These are phyloP conservation scores for Adelosebastes latens DNA, from an alignment of 2,797 vertebrate genomes.

Conservation along the genomic window DNA sequence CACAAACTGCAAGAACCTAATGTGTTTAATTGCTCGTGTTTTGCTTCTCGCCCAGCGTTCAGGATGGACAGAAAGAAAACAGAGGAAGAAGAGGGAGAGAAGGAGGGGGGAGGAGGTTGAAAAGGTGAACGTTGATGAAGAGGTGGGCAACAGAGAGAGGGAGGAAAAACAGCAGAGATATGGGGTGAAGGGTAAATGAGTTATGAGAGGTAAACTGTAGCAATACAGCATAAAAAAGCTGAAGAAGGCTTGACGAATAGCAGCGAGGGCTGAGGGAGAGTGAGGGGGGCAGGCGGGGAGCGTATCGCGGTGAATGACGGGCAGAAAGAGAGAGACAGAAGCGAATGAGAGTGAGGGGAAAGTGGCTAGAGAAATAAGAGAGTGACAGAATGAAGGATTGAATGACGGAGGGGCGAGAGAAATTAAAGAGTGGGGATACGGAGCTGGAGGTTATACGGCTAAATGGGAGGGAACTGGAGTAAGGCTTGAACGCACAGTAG, in stretches of 20 bases:
- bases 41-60: not conserved
- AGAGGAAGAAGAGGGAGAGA: not conserved
- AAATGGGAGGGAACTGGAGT: not conserved
- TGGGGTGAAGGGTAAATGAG: conserved; percentile 14
- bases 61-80: not conserved
- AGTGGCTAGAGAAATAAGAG: conserved; percentile 44
- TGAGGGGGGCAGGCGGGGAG: conserved; percentile 21
- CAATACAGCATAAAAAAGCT: conserved; percentile 20
- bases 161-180: not conserved
- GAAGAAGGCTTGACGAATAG: conserved; percentile 19
- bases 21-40: conserved; percentile 58
- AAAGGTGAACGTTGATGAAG: not conserved
- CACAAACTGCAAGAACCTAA: conserved; percentile 10
- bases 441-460: conserved; percentile 20
- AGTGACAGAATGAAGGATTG: conserved; percentile 44
- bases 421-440: not conserved
- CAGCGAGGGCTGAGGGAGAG: conserved; percentile 23
- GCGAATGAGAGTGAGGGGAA: conserved; percentile 16
- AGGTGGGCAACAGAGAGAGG: not conserved
- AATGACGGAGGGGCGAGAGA: conserved; percentile 1
- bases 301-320: conserved; percentile 32
- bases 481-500: not conserved
- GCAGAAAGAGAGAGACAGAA: conserved; percentile 24
- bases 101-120: not conserved
- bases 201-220: conserved; percentile 26